A percentile compares a stretch with the other conserved stretches of the same genome.
phyloP scores from a whole-genome alignment of 1,140 invertebrate species.

The Drosophila nannoptera region DNA sequence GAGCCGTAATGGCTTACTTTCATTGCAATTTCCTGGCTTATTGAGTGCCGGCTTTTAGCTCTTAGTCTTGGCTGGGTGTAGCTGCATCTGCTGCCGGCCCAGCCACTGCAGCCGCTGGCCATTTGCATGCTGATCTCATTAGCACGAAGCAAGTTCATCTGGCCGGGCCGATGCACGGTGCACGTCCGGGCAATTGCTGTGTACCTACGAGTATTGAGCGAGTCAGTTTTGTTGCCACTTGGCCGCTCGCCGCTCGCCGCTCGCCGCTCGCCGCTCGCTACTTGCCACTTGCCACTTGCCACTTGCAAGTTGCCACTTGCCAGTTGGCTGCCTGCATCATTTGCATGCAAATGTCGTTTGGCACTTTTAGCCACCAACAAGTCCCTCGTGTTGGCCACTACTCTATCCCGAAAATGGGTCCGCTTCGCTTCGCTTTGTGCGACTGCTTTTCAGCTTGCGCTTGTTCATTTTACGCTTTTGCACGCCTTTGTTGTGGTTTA shows the following conservation, averaged over 20 bases:
- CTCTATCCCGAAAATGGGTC: not conserved
- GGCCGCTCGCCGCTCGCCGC: slow-evolving; percentile 12
- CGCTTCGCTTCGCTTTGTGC: slow-evolving; percentile 15
- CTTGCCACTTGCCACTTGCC: too few species aligned
- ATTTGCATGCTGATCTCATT: slow-evolving; percentile 76
- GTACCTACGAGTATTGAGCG: slow-evolving; percentile 21
- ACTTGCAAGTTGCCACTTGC: not conserved
- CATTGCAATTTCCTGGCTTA: slow-evolving; percentile 70
- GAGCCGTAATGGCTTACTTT: slow-evolving; percentile 63
- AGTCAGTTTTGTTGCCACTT: slow-evolving; percentile 7
- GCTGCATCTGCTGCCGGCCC: not conserved
- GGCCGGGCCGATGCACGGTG: slow-evolving; percentile 23
- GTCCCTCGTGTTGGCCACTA: not conserved
- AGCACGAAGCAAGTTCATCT: slow-evolving; percentile 73
- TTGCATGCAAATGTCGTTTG: slow-evolving; percentile 76
- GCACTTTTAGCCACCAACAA: slow-evolving; percentile 49
- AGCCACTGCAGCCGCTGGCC: slow-evolving; percentile 4
- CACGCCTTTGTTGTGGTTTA: slow-evolving; percentile 71
- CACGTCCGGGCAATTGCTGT: slow-evolving; percentile 30
- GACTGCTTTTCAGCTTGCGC: slow-evolving; percentile 28
- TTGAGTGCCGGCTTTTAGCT: slow-evolving; percentile 12
- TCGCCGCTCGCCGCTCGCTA: too few species aligned
- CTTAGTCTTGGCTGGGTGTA: slow-evolving; percentile 35
- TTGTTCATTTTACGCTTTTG: slow-evolving; percentile 68
- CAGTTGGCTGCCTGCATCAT: slow-evolving; percentile 62